Percentiles rank a stretch among this genome's conserved stretches.
Conservation (phyloP, 1,140 invertebrate species). For the Pseudachorutes palmiensis region DNA sequence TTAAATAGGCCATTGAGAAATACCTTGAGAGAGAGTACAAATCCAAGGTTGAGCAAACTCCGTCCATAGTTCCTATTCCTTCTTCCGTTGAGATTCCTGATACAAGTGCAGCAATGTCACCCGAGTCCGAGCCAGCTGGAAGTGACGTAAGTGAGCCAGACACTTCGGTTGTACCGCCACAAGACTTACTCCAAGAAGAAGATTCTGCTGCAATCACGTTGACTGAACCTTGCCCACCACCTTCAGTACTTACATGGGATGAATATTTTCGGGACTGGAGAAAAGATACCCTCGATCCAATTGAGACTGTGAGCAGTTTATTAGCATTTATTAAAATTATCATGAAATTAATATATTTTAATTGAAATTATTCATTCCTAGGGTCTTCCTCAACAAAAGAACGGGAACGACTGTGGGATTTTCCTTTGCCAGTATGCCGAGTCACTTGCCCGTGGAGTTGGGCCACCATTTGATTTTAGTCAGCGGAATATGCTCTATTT, state of each 20-base stretch:
- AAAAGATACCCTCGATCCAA: background rate
- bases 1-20: background rate
- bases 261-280: background rate
- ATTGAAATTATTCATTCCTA: no score
- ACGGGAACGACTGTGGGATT: slow-evolving; percentile 5
- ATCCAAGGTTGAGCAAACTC: background rate
- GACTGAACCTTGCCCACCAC: background rate
- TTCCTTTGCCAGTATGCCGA: slow-evolving; percentile 4
- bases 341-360: background rate
- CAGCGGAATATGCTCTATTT: background rate
- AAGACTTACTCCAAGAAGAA: background rate
- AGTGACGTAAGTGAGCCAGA: background rate
- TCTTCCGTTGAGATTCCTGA: background rate
- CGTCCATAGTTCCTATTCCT: background rate
- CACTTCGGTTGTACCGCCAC: background rate
- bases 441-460: background rate
- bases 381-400: slow-evolving; percentile 1
- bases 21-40: background rate
- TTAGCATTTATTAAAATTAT: background rate
- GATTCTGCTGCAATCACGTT: background rate
- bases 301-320: background rate
- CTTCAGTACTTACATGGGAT: background rate
- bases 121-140: background rate
- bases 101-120: background rate
- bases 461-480: background rate